Conservation (phyloP, 2,888 invertebrate genomes). For the Tridacna crocea region DNA sequence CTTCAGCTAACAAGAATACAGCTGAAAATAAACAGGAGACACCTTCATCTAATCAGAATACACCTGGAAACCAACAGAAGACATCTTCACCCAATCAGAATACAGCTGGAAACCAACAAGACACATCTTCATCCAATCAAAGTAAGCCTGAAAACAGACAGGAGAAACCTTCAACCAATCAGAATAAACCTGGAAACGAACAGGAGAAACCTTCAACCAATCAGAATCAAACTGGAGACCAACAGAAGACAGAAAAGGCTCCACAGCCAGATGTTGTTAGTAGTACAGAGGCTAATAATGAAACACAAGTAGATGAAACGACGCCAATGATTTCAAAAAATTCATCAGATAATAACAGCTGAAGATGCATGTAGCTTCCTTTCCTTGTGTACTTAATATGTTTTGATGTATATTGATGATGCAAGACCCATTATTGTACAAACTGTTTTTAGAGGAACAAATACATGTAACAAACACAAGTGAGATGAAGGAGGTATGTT, state of each 20-base stretch:
- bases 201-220: slow-evolving; percentile 12
- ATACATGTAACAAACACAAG: background rate
- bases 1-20: background rate
- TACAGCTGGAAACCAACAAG: background rate
- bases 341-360: slow-evolving; percentile 24
- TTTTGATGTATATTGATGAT: background rate
- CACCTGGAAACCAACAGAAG: background rate
- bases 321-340: slow-evolving; percentile 49
- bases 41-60: slow-evolving; percentile 1
- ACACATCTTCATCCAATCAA: background rate
- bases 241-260: background rate
- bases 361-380: slow-evolving; percentile 7
- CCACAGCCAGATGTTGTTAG: background rate
- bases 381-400: background rate
- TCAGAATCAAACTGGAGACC: background rate
- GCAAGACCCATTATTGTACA: background rate
- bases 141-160: background rate
- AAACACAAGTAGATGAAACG: slow-evolving; percentile 33
- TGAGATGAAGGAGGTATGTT: too few species aligned
- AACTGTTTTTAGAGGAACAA: background rate
- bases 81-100: slow-evolving; percentile 6
- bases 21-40: background rate
- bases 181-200: slow-evolving; percentile 2
- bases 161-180: background rate
- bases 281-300: slow-evolving; percentile 1